These are phyloP conservation scores for Dinoponera quadriceps DNA, from an alignment of 1,140 invertebrate species.

Conservation along the genomic window DNA sequence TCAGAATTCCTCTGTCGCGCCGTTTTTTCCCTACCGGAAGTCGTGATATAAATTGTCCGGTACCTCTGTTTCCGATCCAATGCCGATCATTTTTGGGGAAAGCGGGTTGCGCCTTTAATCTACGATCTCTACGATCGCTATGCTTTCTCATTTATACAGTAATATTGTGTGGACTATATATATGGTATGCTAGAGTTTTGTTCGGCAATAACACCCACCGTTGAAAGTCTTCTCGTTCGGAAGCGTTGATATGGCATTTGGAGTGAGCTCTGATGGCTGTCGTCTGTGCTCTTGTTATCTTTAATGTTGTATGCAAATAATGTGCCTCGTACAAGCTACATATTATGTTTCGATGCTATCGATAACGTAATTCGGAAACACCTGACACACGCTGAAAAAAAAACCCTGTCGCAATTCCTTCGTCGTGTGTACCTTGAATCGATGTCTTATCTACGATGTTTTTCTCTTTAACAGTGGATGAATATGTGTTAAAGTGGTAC, in stretches of 20 bases:
- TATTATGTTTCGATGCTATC: constrained; percentile 25
- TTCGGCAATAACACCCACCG: background rate
- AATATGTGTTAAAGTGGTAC: constrained; percentile 27
- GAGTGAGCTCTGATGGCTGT: constrained; percentile 61
- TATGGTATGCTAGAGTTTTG: constrained; percentile 18
- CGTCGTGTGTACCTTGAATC: background rate
- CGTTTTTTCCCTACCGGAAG: background rate
- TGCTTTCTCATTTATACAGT: constrained; percentile 43
- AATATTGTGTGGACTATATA: constrained; percentile 8
- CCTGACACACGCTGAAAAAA: background rate
- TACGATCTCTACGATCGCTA: constrained; percentile 1
- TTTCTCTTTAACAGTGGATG: background rate
- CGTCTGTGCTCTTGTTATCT: constrained; percentile 42
- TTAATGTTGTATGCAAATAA: constrained; percentile 57
- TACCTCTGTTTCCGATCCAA: background rate
- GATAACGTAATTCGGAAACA: constrained; percentile 23
- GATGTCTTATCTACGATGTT: constrained; percentile 27
- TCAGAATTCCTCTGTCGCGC: background rate
- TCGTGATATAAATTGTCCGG: background rate
- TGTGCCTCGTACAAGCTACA: constrained; percentile 30
- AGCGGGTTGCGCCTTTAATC: background rate
- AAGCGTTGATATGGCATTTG: constrained; percentile 46
- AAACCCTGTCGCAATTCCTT: background rate
- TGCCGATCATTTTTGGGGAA: background rate
- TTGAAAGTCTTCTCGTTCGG: constrained; percentile 23